Evolutionary conservation across 2,113 vertebrate species (phyloP).

Genomic region (Sebastes fasciatus): DNA sequence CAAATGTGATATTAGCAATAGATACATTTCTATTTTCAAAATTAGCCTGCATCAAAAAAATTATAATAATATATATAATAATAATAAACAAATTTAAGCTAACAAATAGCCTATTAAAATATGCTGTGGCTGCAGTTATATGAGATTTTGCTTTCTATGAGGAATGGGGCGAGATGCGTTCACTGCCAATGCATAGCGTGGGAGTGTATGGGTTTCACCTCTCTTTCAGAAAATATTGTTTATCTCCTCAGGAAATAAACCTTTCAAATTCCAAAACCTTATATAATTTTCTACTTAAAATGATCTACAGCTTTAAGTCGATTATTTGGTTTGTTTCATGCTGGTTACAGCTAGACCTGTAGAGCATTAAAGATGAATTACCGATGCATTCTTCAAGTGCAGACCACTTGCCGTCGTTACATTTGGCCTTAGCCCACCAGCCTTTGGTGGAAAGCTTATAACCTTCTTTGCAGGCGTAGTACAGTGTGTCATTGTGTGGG

Average conservation of each 20-base stretch:
- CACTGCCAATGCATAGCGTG: not conserved
- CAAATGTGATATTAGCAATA: not conserved
- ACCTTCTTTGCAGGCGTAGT: slow-evolving; percentile 53
- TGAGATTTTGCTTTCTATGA: not conserved
- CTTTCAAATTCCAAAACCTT: not conserved
- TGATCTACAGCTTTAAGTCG: not conserved
- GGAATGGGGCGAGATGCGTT: not conserved
- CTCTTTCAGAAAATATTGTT: not conserved
- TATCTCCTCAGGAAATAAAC: not conserved
- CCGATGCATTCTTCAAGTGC: slow-evolving; percentile 52
- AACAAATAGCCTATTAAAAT: not conserved
- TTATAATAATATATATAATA: not conserved
- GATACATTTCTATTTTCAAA: not conserved
- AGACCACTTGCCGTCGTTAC: not conserved
- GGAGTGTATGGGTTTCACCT: not conserved
- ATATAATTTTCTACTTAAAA: not conserved
- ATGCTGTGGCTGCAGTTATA: not conserved
- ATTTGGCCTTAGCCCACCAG: slow-evolving; percentile 67
- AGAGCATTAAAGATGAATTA: slow-evolving; percentile 41
- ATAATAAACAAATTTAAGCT: not conserved
- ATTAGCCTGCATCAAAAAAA: not conserved
- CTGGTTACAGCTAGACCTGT: not conserved
- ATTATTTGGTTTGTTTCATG: not conserved
- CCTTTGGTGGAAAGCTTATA: slow-evolving; percentile 48
- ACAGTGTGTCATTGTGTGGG: not conserved